phyloP scores from a whole-genome alignment of 2,113 vertebrate species.

The Pedetes capensis region DNA sequence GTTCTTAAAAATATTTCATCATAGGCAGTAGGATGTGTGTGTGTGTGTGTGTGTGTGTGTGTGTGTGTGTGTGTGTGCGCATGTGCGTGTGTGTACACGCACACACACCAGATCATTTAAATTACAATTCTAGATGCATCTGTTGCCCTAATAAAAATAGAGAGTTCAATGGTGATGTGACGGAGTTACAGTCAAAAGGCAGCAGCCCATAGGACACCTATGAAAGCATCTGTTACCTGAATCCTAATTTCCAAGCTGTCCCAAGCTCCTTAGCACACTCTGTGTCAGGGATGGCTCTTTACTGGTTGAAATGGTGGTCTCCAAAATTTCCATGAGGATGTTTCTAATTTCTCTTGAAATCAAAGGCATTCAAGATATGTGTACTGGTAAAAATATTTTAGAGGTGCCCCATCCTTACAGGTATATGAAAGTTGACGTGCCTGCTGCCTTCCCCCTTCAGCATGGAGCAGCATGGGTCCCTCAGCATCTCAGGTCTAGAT shows the following conservation, averaged over 20 bases:
- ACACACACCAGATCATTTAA: neutral
- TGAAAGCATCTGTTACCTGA: rapidly evolving
- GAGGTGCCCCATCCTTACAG: neutral
- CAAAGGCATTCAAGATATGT: neutral
- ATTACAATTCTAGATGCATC: neutral
- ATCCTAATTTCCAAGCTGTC: rapidly evolving
- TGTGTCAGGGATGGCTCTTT: neutral
- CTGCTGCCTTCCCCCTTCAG: neutral
- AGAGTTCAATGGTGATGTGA: rapidly evolving
- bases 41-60: neutral
- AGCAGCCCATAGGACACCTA: rapidly evolving
- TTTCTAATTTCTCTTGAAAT: neutral
- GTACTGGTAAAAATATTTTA: neutral
- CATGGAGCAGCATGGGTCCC: rapidly evolving
- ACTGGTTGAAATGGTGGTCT: neutral
- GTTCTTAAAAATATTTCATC: neutral
- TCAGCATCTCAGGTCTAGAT: neutral
- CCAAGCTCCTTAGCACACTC: too few relatives aligned
- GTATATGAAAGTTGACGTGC: neutral
- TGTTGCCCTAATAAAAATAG: neutral
- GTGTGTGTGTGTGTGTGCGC: too few relatives aligned
- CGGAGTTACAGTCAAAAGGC: neutral
- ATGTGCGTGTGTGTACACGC: too few relatives aligned
- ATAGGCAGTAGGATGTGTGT: neutral
- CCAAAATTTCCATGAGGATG: neutral